phyloP scores from a whole-genome alignment of 2,888 invertebrate species.

The Entomobrya multifasciata region DNA sequence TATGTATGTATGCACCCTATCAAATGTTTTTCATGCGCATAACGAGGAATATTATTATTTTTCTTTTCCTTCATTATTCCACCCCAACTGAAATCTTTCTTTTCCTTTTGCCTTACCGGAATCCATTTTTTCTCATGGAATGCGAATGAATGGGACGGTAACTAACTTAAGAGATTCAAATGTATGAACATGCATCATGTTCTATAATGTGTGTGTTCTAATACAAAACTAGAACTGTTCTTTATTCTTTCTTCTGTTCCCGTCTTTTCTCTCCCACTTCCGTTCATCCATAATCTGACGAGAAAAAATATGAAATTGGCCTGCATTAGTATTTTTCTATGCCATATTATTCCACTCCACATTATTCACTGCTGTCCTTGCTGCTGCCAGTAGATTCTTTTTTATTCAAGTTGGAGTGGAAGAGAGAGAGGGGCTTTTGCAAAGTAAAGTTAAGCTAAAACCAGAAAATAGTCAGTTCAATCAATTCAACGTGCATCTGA shows the following conservation, averaged over 20 bases:
- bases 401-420: not conserved
- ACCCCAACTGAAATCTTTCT: conserved; percentile 54
- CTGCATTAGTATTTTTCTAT: conserved; percentile 66
- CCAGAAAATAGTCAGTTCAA: conserved; percentile 66
- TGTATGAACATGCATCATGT: conserved; percentile 47
- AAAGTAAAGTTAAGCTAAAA: conserved; percentile 57
- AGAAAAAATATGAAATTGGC: conserved; percentile 68
- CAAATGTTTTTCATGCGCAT: not conserved
- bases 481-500: conserved; percentile 57
- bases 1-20: not conserved
- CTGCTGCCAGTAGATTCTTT: conserved; percentile 28
- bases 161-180: conserved; percentile 68
- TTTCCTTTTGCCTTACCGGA: conserved; percentile 55
- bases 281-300: conserved; percentile 65
- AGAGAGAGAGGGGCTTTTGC: not conserved
- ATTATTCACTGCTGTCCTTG: conserved; percentile 34
- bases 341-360: conserved; percentile 59
- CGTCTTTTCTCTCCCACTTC: conserved; percentile 55
- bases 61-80: conserved; percentile 55
- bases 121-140: conserved; percentile 64
- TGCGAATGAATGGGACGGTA: conserved; percentile 66
- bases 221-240: conserved; percentile 12
- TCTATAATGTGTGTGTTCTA: not conserved
- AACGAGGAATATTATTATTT: conserved; percentile 32
- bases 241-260: conserved; percentile 50